Base-by-base conservation (phyloP, 2,888 invertebrate genomes). In the Himalopsyche anomala region DNA sequence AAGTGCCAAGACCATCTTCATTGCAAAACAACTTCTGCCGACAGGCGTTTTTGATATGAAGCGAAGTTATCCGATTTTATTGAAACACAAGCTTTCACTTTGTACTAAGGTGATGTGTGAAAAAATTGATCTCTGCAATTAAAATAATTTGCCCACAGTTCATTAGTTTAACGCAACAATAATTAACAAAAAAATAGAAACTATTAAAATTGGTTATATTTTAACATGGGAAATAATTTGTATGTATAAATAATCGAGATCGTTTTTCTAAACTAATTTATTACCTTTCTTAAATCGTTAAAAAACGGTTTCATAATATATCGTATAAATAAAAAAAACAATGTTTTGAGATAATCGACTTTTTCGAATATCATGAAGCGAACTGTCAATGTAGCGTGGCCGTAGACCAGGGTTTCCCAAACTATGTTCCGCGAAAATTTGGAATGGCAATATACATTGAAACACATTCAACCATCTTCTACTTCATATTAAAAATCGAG, bases 11-110 rank as follows among this genome's bases (percentile, higher is more conserved):
- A 74, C 9, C 28, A 74, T 74, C 74, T 74, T 74, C 74, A 12
- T 74, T 74, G 74, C 74, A 36, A 74, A 74, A 74, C 38, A 36
- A 74, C 36, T 74, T 74, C 38, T 74, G 74, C 38, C 36, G 74
- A 74, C 12, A 74, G 36, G 74, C 36, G 38, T 38, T 74, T 74
- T 74, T 74, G 38, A 74, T 74, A 15, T 36, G 74, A 74, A 74
- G 74, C 36, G 74, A 74, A 74, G 12, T 74, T 74, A 74, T 74
- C 38, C 15, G 38, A 38, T 74, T 74, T 74, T 36, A 36, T 74
- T 74, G 38, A 12, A 74, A 74, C 15, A 74, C 36, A 28, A 36
- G 74, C 74, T 74, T 74, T 74, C 74, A 36, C 74, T 74, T 74
- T 36, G 38, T 36, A 74, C 36, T 74, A 36, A 36, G 74, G 36